phyloP scores from a whole-genome alignment of 2,888 invertebrate species.

The Cephonodes hylas region DNA sequence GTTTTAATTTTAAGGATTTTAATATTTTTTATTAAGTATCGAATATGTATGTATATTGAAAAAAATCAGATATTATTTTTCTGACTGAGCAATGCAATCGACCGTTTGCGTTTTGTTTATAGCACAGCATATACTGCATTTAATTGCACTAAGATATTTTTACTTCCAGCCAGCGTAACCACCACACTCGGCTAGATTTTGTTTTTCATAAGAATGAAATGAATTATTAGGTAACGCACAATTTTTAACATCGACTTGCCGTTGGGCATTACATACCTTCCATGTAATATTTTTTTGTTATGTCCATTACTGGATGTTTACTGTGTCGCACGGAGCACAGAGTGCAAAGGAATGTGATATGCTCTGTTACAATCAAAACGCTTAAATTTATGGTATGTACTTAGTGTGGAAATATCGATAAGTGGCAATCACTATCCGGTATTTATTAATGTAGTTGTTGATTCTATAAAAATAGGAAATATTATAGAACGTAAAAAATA shows the following conservation, averaged over 20 bases:
- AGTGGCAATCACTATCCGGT: too few species aligned
- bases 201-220: too few species aligned
- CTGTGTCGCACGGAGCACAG: too few species aligned
- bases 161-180: neutral
- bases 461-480: neutral
- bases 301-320: too few species aligned
- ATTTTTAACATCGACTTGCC: too few species aligned
- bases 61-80: neutral
- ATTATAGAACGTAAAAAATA: neutral
- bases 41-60: slow-evolving; percentile 36
- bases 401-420: neutral
- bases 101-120: neutral
- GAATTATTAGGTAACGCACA: too few species aligned
- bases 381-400: neutral
- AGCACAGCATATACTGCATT: neutral
- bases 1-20: slow-evolving; percentile 37
- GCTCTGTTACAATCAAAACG: neutral
- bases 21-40: slow-evolving; percentile 41
- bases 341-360: neutral
- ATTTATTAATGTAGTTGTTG: neutral
- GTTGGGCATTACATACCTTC: too few species aligned
- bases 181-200: neutral
- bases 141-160: neutral
- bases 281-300: too few species aligned
- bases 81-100: neutral